Percentiles rank a stretch among this genome's conserved stretches.
phyloP scores from a whole-genome alignment of 2,797 vertebrate species.

The Sylvilagus floridanus region DNA sequence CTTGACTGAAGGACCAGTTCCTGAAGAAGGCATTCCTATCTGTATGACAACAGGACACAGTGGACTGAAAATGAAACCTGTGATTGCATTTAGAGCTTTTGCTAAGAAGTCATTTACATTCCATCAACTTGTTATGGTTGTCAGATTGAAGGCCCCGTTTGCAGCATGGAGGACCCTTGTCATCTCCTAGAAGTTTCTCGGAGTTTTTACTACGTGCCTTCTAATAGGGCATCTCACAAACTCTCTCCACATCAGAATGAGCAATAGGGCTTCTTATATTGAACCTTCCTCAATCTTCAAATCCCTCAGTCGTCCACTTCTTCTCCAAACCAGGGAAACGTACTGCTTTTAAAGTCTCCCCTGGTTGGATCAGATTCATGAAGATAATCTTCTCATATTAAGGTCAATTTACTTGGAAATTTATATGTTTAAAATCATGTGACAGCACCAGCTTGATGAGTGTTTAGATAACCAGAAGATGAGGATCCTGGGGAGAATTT shows the following conservation, averaged over 20 bases:
- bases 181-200: neutral
- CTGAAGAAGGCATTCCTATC: neutral
- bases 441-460: neutral
- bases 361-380: neutral
- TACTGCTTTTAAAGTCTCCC: neutral
- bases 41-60: neutral
- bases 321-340: neutral
- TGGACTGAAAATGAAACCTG: constrained; percentile 1
- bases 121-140: neutral
- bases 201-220: neutral
- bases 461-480: neutral
- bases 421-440: neutral
- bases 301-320: constrained; percentile 6
- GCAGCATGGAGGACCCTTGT: neutral
- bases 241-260: neutral
- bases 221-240: neutral
- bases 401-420: neutral
- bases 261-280: neutral
- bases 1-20: neutral
- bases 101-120: neutral
- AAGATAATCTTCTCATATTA: neutral
- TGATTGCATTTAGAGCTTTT: neutral
- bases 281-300: neutral
- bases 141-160: neutral
- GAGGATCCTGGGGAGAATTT: neutral